Evolutionary conservation across 2,888 invertebrate species (phyloP).

Genomic region (Bellardia pandia): DNA sequence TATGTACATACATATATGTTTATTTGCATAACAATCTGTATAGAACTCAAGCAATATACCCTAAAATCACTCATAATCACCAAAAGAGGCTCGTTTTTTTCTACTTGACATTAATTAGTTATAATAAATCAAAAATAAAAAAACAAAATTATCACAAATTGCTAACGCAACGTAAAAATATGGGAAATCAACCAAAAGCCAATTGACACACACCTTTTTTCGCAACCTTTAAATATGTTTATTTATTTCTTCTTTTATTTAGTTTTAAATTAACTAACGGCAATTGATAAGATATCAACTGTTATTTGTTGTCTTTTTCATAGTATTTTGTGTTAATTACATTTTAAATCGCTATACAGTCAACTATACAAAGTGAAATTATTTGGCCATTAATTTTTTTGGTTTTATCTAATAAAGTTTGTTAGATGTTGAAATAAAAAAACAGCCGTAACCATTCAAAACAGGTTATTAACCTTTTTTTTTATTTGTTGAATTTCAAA

Average conservation of each 20-base stretch:
- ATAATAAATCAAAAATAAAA: not conserved
- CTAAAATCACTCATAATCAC: not conserved
- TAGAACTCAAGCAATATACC: too few species aligned
- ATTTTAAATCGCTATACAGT: not conserved
- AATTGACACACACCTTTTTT: conserved; percentile 27
- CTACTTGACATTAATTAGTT: not conserved
- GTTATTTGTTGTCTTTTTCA: conserved; percentile 31
- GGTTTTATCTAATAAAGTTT: not conserved
- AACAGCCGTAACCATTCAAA: not conserved
- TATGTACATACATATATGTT: not conserved
- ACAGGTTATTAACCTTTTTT: conserved; percentile 59
- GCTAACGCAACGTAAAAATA: not conserved
- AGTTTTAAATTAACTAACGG: conserved; percentile 45
- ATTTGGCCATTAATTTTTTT: not conserved
- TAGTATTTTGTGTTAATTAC: conserved; percentile 3
- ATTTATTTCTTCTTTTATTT: conserved; percentile 16
- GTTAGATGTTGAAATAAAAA: not conserved
- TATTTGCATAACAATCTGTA: conserved; percentile 1
- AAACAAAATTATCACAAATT: not conserved
- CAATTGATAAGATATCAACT: conserved; percentile 57
- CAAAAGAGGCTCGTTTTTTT: conserved; percentile 9
- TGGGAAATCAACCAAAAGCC: not conserved
- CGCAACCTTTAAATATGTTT: not conserved
- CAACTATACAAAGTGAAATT: not conserved
- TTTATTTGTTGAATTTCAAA: conserved; percentile 15